Conservation (phyloP, 1,140 invertebrate species). For the Drosophila orosa region DNA sequence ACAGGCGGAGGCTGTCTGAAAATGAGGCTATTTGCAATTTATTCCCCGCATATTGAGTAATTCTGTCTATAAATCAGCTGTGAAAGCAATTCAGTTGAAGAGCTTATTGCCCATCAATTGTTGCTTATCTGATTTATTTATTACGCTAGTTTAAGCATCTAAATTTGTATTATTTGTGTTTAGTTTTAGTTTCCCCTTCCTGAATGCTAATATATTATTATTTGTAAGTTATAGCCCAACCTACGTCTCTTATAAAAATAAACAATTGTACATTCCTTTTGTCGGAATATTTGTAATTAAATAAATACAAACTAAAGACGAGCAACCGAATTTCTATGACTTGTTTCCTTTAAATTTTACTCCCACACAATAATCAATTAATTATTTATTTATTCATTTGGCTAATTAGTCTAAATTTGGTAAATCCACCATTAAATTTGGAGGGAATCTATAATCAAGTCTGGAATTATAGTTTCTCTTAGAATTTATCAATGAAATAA, state of each 20-base stretch:
- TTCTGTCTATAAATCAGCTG: conserved; percentile 1
- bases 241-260: neutral
- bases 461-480: neutral
- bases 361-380: conserved; percentile 2
- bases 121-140: conserved; percentile 2
- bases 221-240: neutral
- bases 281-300: neutral
- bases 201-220: neutral
- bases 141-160: neutral
- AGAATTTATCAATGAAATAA: neutral
- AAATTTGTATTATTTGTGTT: conserved; percentile 1
- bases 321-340: neutral
- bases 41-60: neutral
- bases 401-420: conserved; percentile 2
- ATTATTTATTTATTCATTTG: neutral
- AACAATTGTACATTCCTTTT: neutral
- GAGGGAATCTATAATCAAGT: neutral
- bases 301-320: neutral
- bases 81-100: neutral
- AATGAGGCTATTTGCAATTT: conserved; percentile 1
- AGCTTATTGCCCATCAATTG: neutral
- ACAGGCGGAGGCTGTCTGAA: neutral
- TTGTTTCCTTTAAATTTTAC: neutral
- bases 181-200: neutral
- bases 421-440: neutral